phyloP scores from a whole-genome alignment of 2,888 invertebrate species.

The Tenodera sinensis region DNA sequence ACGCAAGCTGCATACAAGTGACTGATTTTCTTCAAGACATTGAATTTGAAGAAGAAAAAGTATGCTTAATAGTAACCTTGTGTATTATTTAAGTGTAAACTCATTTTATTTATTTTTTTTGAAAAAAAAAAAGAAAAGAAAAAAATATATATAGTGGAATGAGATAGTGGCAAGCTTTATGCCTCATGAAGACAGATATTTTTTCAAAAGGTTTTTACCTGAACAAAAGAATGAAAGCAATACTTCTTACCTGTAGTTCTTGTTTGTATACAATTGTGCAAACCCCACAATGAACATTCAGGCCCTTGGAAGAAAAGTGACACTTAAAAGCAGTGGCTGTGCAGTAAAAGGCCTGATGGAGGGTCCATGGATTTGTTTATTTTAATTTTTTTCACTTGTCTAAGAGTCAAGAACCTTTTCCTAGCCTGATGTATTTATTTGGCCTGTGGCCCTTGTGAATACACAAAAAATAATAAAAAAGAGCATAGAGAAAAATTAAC shows the following conservation, averaged over 20 bases:
- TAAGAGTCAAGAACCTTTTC: constrained; percentile 24
- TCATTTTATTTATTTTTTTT: constrained; percentile 15
- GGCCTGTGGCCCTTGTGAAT: constrained; percentile 27
- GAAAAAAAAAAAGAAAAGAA: background rate
- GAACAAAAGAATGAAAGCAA: constrained; percentile 33
- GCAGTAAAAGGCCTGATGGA: constrained; percentile 17
- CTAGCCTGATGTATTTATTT: constrained; percentile 32
- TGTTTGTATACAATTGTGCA: constrained; percentile 31
- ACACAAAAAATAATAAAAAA: constrained; percentile 24
- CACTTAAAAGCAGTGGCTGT: constrained; percentile 15
- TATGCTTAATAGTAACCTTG: background rate
- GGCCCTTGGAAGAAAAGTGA: constrained; percentile 14
- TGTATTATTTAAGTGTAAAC: constrained; percentile 24
- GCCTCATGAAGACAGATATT: constrained; percentile 31
- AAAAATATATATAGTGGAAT: constrained; percentile 5
- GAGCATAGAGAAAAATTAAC: background rate
- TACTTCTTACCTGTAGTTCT: constrained; percentile 31
- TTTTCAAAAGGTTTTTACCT: constrained; percentile 34
- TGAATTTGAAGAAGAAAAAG: background rate
- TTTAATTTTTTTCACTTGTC: constrained; percentile 25
- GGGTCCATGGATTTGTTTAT: constrained; percentile 14
- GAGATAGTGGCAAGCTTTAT: constrained; percentile 19
- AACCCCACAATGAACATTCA: constrained; percentile 24
- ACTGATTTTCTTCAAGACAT: background rate
- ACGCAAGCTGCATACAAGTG: background rate